phyloP scores from a whole-genome alignment of 1,140 invertebrate species.

The Cataglyphis hispanica region DNA sequence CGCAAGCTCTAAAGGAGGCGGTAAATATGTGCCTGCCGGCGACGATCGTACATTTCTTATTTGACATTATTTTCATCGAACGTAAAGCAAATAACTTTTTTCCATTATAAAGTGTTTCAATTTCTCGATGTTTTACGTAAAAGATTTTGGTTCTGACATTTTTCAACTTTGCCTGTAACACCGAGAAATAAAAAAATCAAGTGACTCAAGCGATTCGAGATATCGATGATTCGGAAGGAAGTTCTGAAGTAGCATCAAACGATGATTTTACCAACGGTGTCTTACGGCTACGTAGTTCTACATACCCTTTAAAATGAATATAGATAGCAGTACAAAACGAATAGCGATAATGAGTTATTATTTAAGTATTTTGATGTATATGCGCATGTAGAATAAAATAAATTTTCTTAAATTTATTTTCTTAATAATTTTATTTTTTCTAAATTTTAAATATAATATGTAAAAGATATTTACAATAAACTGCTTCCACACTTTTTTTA shows the following conservation, averaged over 20 bases:
- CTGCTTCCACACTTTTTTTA: too few relatives aligned
- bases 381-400: too few relatives aligned
- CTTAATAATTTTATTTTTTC: too few relatives aligned
- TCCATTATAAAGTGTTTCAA: background rate
- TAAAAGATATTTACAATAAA: too few relatives aligned
- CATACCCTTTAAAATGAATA: too few relatives aligned
- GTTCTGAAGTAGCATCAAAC: background rate
- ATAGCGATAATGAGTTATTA: too few relatives aligned
- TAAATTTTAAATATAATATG: too few relatives aligned
- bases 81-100: background rate
- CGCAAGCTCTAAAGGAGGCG: background rate
- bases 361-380: too few relatives aligned
- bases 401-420: too few relatives aligned
- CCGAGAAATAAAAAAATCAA: background rate
- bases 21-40: background rate
- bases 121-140: background rate
- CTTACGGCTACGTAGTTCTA: too few relatives aligned
- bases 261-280: too few relatives aligned
- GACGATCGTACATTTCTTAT: background rate
- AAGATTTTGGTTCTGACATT: constrained; percentile 41
- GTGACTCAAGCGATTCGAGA: constrained; percentile 25
- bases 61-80: constrained; percentile 23
- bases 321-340: background rate
- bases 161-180: background rate
- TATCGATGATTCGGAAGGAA: constrained; percentile 10